Conservation (phyloP, 2,113 vertebrate genomes). For the Macroglossus sobrinus region DNA sequence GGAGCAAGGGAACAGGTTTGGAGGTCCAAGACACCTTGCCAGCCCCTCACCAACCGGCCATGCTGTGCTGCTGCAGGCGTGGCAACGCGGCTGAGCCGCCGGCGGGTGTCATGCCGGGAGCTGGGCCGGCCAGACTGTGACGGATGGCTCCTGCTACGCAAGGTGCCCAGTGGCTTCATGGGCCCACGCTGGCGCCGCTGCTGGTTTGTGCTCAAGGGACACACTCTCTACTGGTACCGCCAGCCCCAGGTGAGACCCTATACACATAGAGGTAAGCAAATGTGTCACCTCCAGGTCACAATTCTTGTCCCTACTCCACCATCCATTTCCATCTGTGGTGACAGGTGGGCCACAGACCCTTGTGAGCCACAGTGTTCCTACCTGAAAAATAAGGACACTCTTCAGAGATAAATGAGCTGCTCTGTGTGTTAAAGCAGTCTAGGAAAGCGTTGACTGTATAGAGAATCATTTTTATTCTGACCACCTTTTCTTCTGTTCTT, state of each 20-base stretch:
- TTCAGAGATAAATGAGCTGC: not conserved
- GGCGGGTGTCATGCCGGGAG: conserved; percentile 94
- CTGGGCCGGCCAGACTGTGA: conserved; percentile 91
- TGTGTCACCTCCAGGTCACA: not conserved
- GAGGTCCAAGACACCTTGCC: not conserved
- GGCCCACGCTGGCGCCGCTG: conserved; percentile 97
- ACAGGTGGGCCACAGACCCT: not conserved
- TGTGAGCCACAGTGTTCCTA: not conserved
- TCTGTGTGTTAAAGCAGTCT: not conserved
- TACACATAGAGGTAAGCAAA: not conserved
- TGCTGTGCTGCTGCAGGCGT: conserved; percentile 67
- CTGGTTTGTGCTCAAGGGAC: conserved; percentile 95
- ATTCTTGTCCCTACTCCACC: not conserved
- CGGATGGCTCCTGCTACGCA: conserved; percentile 97
- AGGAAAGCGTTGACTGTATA: not conserved
- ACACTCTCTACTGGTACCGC: conserved; percentile 93
- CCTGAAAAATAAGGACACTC: not conserved
- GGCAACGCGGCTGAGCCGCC: conserved; percentile 89
- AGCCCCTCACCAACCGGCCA: fast-evolving
- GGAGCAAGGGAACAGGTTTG: not conserved
- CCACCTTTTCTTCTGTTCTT: not conserved
- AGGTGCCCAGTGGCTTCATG: conserved; percentile 89
- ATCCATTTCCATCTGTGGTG: not conserved
- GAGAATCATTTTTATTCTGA: not conserved
- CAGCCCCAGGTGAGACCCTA: conserved; percentile 86